These are phyloP conservation scores for Schlechtendalia chinensis DNA, from an alignment of 1,140 invertebrate species.

Conservation along the genomic window DNA sequence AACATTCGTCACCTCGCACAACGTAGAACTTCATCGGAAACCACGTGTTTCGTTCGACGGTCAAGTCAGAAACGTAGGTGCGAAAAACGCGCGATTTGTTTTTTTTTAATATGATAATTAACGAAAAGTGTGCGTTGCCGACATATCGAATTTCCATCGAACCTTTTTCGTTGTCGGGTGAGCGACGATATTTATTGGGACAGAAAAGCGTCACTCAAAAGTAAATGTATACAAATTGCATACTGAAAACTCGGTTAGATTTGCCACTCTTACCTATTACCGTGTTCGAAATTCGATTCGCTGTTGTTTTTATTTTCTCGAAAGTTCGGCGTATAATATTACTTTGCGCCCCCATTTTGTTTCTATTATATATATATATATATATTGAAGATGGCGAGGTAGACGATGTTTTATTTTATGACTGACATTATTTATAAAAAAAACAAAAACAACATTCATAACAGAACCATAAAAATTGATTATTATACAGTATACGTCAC, in stretches of 20 bases:
- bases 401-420: not conserved
- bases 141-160: too few relatives aligned
- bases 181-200: too few relatives aligned
- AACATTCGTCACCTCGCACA: too few relatives aligned
- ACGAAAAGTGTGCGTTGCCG: too few relatives aligned
- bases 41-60: too few relatives aligned
- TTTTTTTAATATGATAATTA: too few relatives aligned
- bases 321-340: not conserved
- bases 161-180: too few relatives aligned
- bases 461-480: not conserved
- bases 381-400: not conserved
- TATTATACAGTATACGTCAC: not conserved
- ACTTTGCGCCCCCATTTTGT: not conserved
- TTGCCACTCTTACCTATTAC: not conserved
- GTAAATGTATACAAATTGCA: constrained; percentile 13
- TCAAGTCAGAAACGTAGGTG: too few relatives aligned
- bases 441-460: not conserved
- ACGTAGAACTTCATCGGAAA: too few relatives aligned
- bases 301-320: not conserved
- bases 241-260: not conserved
- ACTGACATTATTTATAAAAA: not conserved
- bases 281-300: not conserved
- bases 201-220: too few relatives aligned
- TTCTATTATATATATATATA: not conserved
- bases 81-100: too few relatives aligned